Evolutionary conservation across 2,113 vertebrate genomes (phyloP).

Genomic region (Leptobrachium ailaonicum): DNA sequence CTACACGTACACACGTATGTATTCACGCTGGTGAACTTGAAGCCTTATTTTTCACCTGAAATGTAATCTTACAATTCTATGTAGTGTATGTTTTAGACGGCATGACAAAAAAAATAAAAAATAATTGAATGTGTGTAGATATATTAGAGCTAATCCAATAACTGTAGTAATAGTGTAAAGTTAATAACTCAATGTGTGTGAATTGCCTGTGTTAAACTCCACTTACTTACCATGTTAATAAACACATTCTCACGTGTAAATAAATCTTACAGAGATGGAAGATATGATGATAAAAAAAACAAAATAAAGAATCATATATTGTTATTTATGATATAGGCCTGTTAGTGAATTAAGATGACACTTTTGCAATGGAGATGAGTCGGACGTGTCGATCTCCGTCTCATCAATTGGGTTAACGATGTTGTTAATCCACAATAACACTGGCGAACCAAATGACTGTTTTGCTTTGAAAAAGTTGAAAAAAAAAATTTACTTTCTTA

Average conservation of each 20-base stretch:
- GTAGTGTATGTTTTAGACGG: slow-evolving; percentile 21
- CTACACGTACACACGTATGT: neutral
- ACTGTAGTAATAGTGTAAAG: slow-evolving; percentile 27
- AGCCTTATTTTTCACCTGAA: slow-evolving; percentile 11
- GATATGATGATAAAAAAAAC: neutral
- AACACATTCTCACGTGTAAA: slow-evolving; percentile 34
- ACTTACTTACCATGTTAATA: slow-evolving; percentile 18
- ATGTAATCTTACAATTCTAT: slow-evolving; percentile 14
- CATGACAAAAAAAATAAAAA: slow-evolving; percentile 20
- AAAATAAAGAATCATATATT: neutral
- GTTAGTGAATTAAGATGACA: neutral
- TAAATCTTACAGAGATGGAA: slow-evolving; percentile 25
- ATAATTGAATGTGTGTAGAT: slow-evolving; percentile 23
- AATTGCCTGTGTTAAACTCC: slow-evolving; percentile 19
- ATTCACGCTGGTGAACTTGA: slow-evolving; percentile 2
- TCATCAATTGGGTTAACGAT: neutral
- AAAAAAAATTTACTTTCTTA: slow-evolving; percentile 36
- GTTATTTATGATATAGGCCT: neutral
- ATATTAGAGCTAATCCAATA: neutral
- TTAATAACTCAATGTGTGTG: slow-evolving; percentile 9
- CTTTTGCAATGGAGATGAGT: neutral
- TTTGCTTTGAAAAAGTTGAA: slow-evolving; percentile 4
- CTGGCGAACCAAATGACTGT: slow-evolving; percentile 38
- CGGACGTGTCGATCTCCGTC: neutral
- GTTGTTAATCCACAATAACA: slow-evolving; percentile 25